phyloP scores from a whole-genome alignment of 1,140 invertebrate species.

The Solen grandis region DNA sequence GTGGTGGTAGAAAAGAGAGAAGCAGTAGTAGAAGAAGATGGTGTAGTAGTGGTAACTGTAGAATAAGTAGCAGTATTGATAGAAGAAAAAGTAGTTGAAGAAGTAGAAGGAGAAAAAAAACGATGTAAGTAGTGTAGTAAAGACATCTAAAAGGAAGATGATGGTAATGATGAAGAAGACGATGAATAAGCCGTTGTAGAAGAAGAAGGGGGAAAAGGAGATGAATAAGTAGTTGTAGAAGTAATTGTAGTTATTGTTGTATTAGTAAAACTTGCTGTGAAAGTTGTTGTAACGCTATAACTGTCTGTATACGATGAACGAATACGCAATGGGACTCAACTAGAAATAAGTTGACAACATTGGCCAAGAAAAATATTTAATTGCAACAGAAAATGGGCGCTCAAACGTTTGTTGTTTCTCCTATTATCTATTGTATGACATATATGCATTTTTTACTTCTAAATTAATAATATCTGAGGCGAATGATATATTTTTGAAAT shows the following conservation, averaged over 20 bases:
- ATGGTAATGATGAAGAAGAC: slow-evolving; percentile 3
- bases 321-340: too few species aligned
- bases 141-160: background rate
- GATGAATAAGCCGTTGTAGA: slow-evolving; percentile 34
- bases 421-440: too few species aligned
- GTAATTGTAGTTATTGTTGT: slow-evolving; percentile 29
- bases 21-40: slow-evolving; percentile 33
- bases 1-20: slow-evolving; percentile 27
- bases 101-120: slow-evolving; percentile 24
- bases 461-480: too few species aligned
- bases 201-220: slow-evolving; percentile 29
- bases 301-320: too few species aligned
- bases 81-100: slow-evolving; percentile 37
- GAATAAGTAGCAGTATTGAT: slow-evolving; percentile 34
- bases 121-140: slow-evolving; percentile 19
- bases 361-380: too few species aligned
- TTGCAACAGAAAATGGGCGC: too few species aligned
- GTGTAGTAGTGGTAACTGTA: slow-evolving; percentile 31
- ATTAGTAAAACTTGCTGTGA: slow-evolving; percentile 18
- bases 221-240: slow-evolving; percentile 33
- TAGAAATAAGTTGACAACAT: too few species aligned
- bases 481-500: too few species aligned
- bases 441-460: too few species aligned
- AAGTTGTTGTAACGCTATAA: too few species aligned
- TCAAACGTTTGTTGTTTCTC: too few species aligned